Evolutionary conservation across 2,888 invertebrate species (phyloP), one percentile per base, ranked within the genome.

Genomic region (Geophilus truncorum): DNA sequence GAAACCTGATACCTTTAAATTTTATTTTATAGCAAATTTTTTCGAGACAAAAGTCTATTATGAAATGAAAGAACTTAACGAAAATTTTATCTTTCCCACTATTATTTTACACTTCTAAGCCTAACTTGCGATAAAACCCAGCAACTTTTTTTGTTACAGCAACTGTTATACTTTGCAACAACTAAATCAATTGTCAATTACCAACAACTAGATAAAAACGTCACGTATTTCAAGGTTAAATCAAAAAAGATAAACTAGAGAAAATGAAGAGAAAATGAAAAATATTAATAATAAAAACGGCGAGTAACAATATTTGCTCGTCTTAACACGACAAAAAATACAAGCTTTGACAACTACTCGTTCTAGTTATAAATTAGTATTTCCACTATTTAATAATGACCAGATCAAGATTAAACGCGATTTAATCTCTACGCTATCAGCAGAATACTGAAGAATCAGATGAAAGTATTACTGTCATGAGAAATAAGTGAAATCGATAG

Each of bases 261-360:
- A 25, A 25, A 76, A 32, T 25, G 9, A 76, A 12, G n/a, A 25
- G 18, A 25, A 76, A 76, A 70, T 15, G n/a, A 75, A 32, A 18
- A 21, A 4, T n/a, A 30, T 6, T 10, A 77, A 12, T 28, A n/a
- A 25, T 62, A 25, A 23, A 23, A 62, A 62, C 25, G 62, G 62
- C 25, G 62, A 62, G 62, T 62, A 62, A 62, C 62, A 62, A 62
- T 62, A 62, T 62, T 62, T 62, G 62, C 62, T 62, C 62, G 62
- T 62, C 62, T 62, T 62, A 62, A 62, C 62, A 25, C 25, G 23
- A 62, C 62, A 25, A 62, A 62, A 62, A 62, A n/a, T 32, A 62
- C 23, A 25, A 62, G 10, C 23, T 23, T 12, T 7, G 5, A 7
- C 18, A 25, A 57, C 57, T 57, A 57, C n/a, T n/a, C n/a, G 45